Conservation (phyloP, 2,888 invertebrate genomes). For the Nephrotoma flavescens region DNA sequence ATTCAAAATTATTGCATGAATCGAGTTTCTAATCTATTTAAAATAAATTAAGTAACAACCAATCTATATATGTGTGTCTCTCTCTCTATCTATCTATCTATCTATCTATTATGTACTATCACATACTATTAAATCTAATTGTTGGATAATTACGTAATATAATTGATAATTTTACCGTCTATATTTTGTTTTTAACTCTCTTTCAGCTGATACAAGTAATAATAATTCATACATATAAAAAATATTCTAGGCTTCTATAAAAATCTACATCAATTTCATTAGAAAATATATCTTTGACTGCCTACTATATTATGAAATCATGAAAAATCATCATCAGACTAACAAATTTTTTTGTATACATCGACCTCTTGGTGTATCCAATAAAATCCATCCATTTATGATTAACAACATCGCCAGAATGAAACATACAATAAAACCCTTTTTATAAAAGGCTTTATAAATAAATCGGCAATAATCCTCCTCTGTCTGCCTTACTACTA, state of each 20-base stretch:
- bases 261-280: neutral
- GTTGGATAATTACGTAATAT: neutral
- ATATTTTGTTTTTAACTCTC: neutral
- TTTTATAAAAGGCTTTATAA: neutral
- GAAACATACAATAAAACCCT: neutral
- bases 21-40: neutral
- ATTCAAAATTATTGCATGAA: neutral
- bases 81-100: neutral
- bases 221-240: neutral
- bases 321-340: conserved; percentile 1
- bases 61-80: neutral
- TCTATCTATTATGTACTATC: neutral
- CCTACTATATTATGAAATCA: neutral
- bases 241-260: neutral
- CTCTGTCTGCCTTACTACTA: neutral
- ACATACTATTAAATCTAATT: neutral
- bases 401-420: neutral
- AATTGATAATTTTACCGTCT: neutral
- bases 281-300: neutral
- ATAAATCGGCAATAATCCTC: conserved; percentile 2
- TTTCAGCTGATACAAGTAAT: neutral
- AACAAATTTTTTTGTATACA: neutral
- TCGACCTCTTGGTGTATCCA: neutral
- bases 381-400: neutral
- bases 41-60: neutral